phyloP scores from a whole-genome alignment of 2,797 vertebrate species.

The Anguilla obscura region DNA sequence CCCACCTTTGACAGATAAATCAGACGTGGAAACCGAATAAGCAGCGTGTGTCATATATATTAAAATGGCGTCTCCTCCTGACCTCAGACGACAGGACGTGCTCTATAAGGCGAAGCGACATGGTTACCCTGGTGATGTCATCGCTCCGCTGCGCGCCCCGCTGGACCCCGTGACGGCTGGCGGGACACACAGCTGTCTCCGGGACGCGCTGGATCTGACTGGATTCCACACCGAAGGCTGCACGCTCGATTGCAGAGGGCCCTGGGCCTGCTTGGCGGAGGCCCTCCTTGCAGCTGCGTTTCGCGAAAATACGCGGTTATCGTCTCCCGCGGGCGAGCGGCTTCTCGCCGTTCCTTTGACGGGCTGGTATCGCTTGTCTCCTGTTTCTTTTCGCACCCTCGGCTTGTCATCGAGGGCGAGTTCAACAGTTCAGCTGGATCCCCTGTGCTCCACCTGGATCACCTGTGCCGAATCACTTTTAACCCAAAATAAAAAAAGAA shows the following conservation, averaged over 20 bases:
- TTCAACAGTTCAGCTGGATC: background rate
- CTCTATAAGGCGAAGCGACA: background rate
- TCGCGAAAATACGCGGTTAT: background rate
- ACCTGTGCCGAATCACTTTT: background rate
- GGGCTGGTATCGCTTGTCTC: background rate
- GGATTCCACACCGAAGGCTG: background rate
- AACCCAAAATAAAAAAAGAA: background rate
- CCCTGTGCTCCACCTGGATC: no score
- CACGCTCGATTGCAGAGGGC: constrained; percentile 7
- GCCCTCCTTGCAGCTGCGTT: background rate
- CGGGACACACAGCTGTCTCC: background rate
- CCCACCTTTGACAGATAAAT: background rate
- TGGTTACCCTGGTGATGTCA: background rate
- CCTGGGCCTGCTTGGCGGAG: background rate
- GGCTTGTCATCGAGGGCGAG: background rate
- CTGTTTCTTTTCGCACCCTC: background rate
- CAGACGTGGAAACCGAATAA: background rate
- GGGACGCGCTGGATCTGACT: background rate
- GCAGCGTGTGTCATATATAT: background rate
- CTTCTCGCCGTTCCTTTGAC: background rate
- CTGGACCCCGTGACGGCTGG: background rate
- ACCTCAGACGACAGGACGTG: background rate
- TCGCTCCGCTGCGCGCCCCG: background rate
- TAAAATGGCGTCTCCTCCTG: background rate
- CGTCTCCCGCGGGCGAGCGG: background rate